Evolutionary conservation across 2,888 invertebrate species (phyloP).

Genomic region (Ypsolopha sequella): DNA sequence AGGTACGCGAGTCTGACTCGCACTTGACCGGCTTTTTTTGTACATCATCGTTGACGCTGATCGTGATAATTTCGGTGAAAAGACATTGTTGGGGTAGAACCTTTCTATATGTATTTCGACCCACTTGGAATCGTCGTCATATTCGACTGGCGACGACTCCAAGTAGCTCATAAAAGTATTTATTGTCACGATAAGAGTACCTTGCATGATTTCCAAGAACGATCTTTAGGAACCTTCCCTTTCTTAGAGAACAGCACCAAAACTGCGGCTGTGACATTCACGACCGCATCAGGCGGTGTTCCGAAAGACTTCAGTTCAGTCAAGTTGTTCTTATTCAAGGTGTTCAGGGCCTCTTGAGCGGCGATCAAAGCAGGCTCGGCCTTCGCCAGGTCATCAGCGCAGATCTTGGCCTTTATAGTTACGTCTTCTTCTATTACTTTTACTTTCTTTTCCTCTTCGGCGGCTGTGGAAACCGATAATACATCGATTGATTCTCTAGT

Average conservation of each 20-base stretch:
- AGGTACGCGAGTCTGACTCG: too few relatives aligned
- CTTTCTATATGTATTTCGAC: too few relatives aligned
- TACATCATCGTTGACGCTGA: too few relatives aligned
- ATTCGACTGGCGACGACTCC: too few relatives aligned
- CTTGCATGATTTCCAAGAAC: conserved; percentile 93
- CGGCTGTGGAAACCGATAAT: conserved; percentile 43
- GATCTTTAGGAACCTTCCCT: conserved; percentile 91
- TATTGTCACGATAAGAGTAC: conserved; percentile 21
- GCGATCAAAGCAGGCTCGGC: conserved; percentile 93
- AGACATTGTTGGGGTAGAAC: too few relatives aligned
- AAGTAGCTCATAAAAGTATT: too few relatives aligned
- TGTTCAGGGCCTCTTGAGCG: conserved; percentile 92
- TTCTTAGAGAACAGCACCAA: conserved; percentile 86
- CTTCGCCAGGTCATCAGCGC: conserved; percentile 89
- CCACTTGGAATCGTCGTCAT: too few relatives aligned
- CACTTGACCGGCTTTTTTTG: too few relatives aligned
- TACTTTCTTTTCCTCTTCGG: conserved; percentile 92
- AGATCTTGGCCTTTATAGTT: conserved; percentile 84
- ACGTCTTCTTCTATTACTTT: conserved; percentile 91
- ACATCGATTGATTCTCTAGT: too few relatives aligned
- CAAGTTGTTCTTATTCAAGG: conserved; percentile 92
- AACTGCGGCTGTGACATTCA: conserved; percentile 89
- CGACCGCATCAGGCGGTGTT: conserved; percentile 90
- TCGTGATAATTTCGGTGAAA: too few relatives aligned
- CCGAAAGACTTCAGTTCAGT: conserved; percentile 96